Percentiles rank a stretch among this genome's conserved stretches.
These are phyloP conservation scores for Erithacus rubecula DNA, from an alignment of 2,797 vertebrate species.

Conservation along the genomic window DNA sequence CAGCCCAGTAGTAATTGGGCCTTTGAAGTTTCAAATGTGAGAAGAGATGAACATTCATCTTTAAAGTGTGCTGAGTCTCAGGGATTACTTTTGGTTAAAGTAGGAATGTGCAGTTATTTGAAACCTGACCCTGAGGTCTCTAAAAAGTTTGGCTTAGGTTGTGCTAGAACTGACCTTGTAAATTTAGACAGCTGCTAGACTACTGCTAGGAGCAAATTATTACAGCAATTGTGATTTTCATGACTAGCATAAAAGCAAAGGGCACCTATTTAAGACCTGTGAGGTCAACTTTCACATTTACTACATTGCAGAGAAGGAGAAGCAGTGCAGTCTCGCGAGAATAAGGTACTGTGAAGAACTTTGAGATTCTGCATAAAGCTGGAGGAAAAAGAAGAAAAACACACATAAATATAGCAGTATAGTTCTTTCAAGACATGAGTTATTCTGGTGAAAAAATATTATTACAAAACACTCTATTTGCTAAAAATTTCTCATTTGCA, in stretches of 20 bases:
- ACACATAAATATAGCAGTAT: not conserved
- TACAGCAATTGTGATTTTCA: slow-evolving; percentile 67
- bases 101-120: slow-evolving; percentile 77
- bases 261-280: slow-evolving; percentile 45
- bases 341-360: not conserved
- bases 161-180: slow-evolving; percentile 75
- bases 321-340: not conserved
- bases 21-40: slow-evolving; percentile 77
- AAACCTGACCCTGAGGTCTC: slow-evolving; percentile 76
- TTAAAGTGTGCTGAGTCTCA: slow-evolving; percentile 66
- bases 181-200: slow-evolving; percentile 78
- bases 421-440: not conserved
- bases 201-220: slow-evolving; percentile 74
- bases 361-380: not conserved
- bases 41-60: slow-evolving; percentile 75
- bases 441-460: not conserved
- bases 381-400: not conserved
- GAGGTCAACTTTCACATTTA: slow-evolving; percentile 56
- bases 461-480: not conserved
- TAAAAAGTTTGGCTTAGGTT: slow-evolving; percentile 68
- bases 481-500: not conserved
- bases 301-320: slow-evolving; percentile 37
- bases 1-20: slow-evolving; percentile 61
- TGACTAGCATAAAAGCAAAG: slow-evolving; percentile 61
- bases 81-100: slow-evolving; percentile 74